Evolutionary conservation across 2,113 vertebrate species (phyloP), one percentile per base, ranked within the genome.

Genomic region (rabbit (Oryctolagus cuniculus)): DNA sequence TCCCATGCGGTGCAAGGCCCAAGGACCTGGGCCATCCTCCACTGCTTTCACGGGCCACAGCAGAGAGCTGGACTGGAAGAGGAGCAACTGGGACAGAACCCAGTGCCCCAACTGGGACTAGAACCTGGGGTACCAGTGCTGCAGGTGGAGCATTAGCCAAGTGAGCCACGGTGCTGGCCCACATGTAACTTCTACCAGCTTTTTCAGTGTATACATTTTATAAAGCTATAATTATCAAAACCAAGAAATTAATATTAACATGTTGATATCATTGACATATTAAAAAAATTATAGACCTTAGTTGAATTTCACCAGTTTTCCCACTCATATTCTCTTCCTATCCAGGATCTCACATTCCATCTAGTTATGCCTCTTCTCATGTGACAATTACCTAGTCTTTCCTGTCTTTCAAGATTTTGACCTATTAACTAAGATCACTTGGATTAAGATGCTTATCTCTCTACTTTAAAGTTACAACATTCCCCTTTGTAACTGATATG

Each of bases 331-430:
- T 72, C n/a, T 58, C 81, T 84, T 72, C 34, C 38, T 84, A 3
- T 73, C 44, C 74, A 25, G 55, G 53, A 53, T 74, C 38, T 36
- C 34, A 73, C 44, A 24, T 61, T 89, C n/a, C 55, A 89, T 34
- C 36, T 75, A 24, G 44, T 63, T 88, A 29, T 27, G 29, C 58
- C 34, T 87, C 36, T 24, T 61, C 61, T 64, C 51, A 44, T 51
- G 22, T 53, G 36, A 51, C 16, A 84, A 25, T 70, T 77, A 49
- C 49, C 87, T 82, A 34, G 31, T 85, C 72, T 86, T 78, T 78
- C 63, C 77, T n/a, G 31, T 85, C 72, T 86, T 78, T 78, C 63
- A 74, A 66, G 25, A 73, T 73, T 87, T 69, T 92, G 85, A 87
- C 22, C 24, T 66, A 70, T 63, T 73, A 92, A 83, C 8, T 13